phyloP scores from a whole-genome alignment of 2,888 invertebrate genomes.

The Liopterus haemorrhoidalis region DNA sequence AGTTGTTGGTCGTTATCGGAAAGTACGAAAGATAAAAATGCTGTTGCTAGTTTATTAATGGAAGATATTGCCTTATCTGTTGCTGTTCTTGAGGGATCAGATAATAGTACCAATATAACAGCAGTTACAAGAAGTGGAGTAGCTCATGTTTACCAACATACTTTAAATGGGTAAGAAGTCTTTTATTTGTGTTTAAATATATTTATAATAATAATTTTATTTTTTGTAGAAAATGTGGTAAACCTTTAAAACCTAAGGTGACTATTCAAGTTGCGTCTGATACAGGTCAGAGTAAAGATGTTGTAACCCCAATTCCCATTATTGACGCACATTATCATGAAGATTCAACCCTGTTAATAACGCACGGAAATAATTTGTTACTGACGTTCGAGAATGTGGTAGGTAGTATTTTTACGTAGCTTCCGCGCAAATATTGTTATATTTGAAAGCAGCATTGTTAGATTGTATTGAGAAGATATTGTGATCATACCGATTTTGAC shows the following conservation, averaged over 20 bases:
- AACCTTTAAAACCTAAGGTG: conserved; percentile 59
- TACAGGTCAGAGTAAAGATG: conserved; percentile 43
- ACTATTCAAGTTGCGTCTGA: conserved; percentile 58
- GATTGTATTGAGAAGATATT: too few relatives aligned
- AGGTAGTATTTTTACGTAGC: conserved; percentile 32
- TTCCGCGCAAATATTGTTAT: conserved; percentile 8
- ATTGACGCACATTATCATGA: conserved; percentile 45
- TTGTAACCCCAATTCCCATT: conserved; percentile 53
- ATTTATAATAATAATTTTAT: too few relatives aligned
- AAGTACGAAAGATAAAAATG: conserved; percentile 46
- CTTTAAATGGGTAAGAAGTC: conserved; percentile 62
- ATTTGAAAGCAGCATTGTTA: conserved; percentile 7
- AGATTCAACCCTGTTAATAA: conserved; percentile 48
- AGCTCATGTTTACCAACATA: conserved; percentile 70
- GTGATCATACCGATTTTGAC: too few relatives aligned
- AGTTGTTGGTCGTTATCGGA: conserved; percentile 49
- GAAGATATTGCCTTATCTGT: conserved; percentile 61
- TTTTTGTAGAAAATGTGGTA: conserved; percentile 45
- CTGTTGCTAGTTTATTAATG: conserved; percentile 57
- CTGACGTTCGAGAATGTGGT: conserved; percentile 57
- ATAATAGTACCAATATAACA: conserved; percentile 48
- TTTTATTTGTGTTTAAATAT: conserved; percentile 7
- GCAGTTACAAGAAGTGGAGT: conserved; percentile 69
- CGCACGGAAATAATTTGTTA: conserved; percentile 54
- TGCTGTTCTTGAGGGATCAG: conserved; percentile 48